phyloP scores from a whole-genome alignment of 2,888 invertebrate genomes.

The Cotesia congregata region DNA sequence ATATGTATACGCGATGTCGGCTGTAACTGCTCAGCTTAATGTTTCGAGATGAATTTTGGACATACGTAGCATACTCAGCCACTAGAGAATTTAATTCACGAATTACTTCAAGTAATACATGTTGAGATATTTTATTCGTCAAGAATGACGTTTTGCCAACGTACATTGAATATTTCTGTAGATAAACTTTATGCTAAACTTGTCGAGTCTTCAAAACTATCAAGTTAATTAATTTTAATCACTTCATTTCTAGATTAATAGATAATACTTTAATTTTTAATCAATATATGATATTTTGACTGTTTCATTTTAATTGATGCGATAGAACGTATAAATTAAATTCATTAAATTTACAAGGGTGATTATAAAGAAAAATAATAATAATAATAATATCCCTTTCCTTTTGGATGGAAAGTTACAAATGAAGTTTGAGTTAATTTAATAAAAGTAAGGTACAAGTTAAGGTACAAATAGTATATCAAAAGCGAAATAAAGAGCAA shows the following conservation, averaged over 20 bases:
- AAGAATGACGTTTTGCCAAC: conserved; percentile 21
- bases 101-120: conserved; percentile 22
- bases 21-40: conserved; percentile 13
- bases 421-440: background rate
- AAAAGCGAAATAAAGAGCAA: background rate
- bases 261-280: no score
- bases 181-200: conserved; percentile 6
- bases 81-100: conserved; percentile 30
- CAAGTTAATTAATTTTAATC: background rate
- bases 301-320: no score
- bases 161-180: conserved; percentile 10
- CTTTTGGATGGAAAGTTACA: no score
- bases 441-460: background rate
- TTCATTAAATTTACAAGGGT: no score
- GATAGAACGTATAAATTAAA: no score
- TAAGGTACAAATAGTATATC: background rate
- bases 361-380: no score
- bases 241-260: no score
- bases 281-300: no score
- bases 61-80: conserved; percentile 39
- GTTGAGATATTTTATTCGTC: conserved; percentile 26
- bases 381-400: no score
- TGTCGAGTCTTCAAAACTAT: background rate
- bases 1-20: background rate
- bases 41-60: conserved; percentile 34